Conservation (phyloP, 2,888 invertebrate species). For the Cephus pygmeus region DNA sequence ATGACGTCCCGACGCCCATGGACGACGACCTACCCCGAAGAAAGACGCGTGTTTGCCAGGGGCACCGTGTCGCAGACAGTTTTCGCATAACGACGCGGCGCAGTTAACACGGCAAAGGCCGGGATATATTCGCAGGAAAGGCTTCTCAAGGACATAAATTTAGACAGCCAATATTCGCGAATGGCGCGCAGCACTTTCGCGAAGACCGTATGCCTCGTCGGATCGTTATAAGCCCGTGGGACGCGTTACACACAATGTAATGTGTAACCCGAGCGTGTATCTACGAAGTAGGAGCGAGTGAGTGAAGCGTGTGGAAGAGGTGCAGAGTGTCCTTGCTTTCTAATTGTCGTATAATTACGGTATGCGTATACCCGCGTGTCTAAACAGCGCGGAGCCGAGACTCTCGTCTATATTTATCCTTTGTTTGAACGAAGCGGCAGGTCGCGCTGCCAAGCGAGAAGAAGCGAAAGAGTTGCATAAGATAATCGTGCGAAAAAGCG, state of each 20-base stretch:
- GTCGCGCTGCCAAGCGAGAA: slow-evolving; percentile 5
- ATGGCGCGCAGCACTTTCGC: background rate
- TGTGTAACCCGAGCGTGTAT: background rate
- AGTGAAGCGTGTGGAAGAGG: background rate
- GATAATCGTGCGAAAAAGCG: slow-evolving; percentile 11
- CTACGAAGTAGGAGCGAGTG: background rate
- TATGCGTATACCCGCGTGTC: slow-evolving; percentile 20
- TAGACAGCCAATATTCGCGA: background rate
- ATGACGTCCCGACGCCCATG: background rate
- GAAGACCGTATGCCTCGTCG: background rate
- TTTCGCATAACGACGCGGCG: background rate
- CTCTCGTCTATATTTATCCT: slow-evolving; percentile 40
- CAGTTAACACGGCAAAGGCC: background rate
- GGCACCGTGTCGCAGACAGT: background rate
- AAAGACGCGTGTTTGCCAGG: background rate
- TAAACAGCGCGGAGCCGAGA: background rate
- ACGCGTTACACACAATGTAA: background rate
- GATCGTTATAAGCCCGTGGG: background rate
- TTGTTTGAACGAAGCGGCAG: slow-evolving; percentile 28
- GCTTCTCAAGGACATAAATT: background rate
- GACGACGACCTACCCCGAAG: background rate
- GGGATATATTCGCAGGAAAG: background rate
- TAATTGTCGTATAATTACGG: slow-evolving; percentile 47
- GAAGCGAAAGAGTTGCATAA: slow-evolving; percentile 20
- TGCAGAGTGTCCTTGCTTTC: slow-evolving; percentile 49